Percentiles rank a stretch among this genome's conserved stretches.
These are phyloP conservation scores for Sebastes hubbsi DNA, from an alignment of 2,797 vertebrate species.

Conservation along the genomic window DNA sequence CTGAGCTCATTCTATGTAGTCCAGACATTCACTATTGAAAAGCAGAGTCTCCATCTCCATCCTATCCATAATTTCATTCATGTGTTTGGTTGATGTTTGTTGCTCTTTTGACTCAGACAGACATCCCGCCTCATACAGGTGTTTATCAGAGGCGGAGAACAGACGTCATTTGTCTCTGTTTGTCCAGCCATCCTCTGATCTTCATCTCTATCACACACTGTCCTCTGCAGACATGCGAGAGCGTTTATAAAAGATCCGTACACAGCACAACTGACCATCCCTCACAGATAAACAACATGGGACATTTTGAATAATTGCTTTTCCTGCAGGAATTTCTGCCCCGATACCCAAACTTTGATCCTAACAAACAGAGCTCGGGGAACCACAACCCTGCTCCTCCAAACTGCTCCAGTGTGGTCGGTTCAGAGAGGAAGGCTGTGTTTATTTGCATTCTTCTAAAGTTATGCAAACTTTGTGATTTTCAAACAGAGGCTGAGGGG, in stretches of 20 bases:
- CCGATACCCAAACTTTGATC: neutral
- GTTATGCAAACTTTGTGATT: neutral
- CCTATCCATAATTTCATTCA: neutral
- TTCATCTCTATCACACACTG: neutral
- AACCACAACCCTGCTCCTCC: neutral
- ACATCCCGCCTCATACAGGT: neutral
- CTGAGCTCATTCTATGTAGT: too few species aligned
- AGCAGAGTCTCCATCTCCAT: neutral
- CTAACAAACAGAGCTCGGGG: neutral
- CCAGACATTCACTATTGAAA: neutral
- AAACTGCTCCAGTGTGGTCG: neutral
- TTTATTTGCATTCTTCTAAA: slow-evolving; percentile 15
- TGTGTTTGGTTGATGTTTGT: neutral
- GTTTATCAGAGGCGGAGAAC: neutral
- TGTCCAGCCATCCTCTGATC: neutral
- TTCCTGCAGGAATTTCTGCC: neutral
- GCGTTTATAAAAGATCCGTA: slow-evolving; percentile 38
- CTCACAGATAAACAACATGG: slow-evolving; percentile 8
- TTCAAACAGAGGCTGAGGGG: neutral
- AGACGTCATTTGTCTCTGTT: neutral
- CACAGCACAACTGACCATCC: neutral
- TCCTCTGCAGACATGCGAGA: slow-evolving; percentile 49
- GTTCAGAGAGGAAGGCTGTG: neutral
- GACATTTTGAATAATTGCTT: neutral
- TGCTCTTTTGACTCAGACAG: slow-evolving; percentile 11